Base-by-base conservation (phyloP, 2,888 invertebrate genomes). In the Chironomus riparius region DNA sequence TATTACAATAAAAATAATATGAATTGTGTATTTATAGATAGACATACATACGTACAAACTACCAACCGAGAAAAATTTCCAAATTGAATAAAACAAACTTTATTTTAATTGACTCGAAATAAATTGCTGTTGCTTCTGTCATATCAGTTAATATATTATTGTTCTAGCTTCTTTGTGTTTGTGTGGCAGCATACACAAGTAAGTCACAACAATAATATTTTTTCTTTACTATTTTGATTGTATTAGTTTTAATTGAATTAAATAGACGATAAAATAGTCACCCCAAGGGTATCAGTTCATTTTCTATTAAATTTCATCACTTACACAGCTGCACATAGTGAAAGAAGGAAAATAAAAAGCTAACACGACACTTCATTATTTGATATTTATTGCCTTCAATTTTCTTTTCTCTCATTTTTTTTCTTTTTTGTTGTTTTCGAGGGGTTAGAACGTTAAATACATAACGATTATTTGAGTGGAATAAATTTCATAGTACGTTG, bases 211-310 rank as follows among this genome's bases (percentile, higher is more conserved):
- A n/a, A 24, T 61, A 10, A 72, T 62, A n/a, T n/a, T n/a, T n/a
- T n/a, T n/a, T n/a, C n/a, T n/a, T n/a, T n/a, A n/a, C n/a, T 62
- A 50, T 62, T 73, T 18, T 61, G 65, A n/a, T 71, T 71, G 74
- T 74, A 15, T 74, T 65, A 68, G 74, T 74, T 74, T 38, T 74
- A 68, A 74, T 74, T 74, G 74, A 74, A 74, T 74, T 74, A 24
- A 74, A 74, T 74, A 74, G 74, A 74, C 68, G 68, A 68, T 65
- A 74, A 68, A 74, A 74, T 68, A 68, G 74, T 74, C 65, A 74
- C 74, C 74, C 74, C 24, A 38, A 18, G 74, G 65, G 74, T 71
- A 71, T 71, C 56, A 71, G 56, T 71, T 70, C 50, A 15, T 61
- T 72, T 72, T 73, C 38, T 50, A 73, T 73, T 73, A 62, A 62